Evolutionary conservation across 2,797 vertebrate species (phyloP), one percentile per base, ranked within the genome.

Genomic region (Diplodus sargus): DNA sequence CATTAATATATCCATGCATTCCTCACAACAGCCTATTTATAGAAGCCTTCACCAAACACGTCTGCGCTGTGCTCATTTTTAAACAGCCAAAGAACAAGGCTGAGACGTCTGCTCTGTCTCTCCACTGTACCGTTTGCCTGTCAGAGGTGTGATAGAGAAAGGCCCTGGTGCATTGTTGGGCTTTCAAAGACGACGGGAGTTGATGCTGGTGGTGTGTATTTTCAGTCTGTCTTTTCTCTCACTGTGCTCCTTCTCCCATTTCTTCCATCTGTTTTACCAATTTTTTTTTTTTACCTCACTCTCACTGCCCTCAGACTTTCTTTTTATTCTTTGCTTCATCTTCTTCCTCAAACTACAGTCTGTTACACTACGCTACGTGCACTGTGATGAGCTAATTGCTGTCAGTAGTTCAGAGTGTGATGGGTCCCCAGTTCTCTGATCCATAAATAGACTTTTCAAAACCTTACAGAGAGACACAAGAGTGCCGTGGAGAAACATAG

Each of bases 1-100:
- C 88, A 93, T 94, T 95, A 86, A 94, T 95, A 89, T 89, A 94
- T 91, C 90, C 80, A 84, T 45, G 87, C 84, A 78, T 92, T 87
- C 67, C 86, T 82, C 85, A 92, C 87, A 87, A 88, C 76, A 79
- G 81, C 43, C 92, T 95, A 95, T 95, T 94, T 94, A 88, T 95
- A 94, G 93, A 89, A 52, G 57, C 78, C 80, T 88, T 78, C 83
- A 73, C 82, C 82, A 88, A 91, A 87, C 81, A 84, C 87, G 79
- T 76, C 79, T 59, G 39, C 8, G 43, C 71, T 76, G 79, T 78
- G 78, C 85, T 88, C 68, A 71, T 85, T 85, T 91, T 88, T 76
- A 86, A 91, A 86, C 69, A 17, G 60, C 45, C 17, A 23, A 61
- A 80, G 73, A 88, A 85, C 78, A 83, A 85, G 74, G 74, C 81